These are phyloP conservation scores for Heliconius himera DNA, from an alignment of 1,140 invertebrate species.

Conservation along the genomic window DNA sequence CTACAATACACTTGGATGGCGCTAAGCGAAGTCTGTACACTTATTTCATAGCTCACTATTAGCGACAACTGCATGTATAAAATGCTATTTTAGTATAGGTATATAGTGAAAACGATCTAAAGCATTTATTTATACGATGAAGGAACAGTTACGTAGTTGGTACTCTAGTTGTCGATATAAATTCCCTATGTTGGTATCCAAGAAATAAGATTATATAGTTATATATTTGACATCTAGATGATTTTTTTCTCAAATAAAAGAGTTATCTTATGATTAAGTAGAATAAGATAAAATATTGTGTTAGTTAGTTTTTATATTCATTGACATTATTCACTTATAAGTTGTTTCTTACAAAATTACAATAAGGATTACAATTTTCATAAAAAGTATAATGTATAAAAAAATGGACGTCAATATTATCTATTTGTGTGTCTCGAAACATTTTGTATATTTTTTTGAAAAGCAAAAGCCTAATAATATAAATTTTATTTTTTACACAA, in stretches of 20 bases:
- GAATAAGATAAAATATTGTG: background rate
- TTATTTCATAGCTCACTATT: conserved; percentile 18
- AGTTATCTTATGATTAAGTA: background rate
- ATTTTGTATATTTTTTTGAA: conserved; percentile 6
- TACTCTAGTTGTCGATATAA: conserved; percentile 1
- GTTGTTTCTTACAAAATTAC: conserved; percentile 3
- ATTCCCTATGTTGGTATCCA: background rate
- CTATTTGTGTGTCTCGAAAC: conserved; percentile 1
- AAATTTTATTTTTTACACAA: background rate
- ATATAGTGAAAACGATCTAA: conserved; percentile 31
- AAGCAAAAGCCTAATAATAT: background rate
- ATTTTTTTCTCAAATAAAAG: background rate
- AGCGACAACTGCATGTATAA: conserved; percentile 35
- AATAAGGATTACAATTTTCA: conserved; percentile 1
- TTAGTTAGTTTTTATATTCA: background rate
- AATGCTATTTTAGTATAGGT: conserved; percentile 33
- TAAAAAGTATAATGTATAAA: conserved; percentile 9
- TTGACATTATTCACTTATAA: background rate
- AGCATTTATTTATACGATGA: conserved; percentile 32
- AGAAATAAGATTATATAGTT: background rate
- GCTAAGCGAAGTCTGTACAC: conserved; percentile 52
- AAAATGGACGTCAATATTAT: conserved; percentile 6
- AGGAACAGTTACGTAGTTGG: conserved; percentile 35
- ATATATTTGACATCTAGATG: background rate
- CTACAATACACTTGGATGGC: conserved; percentile 50